These are phyloP conservation scores for Cynaeus angustus DNA, from an alignment of 2,888 invertebrate genomes.

Conservation along the genomic window DNA sequence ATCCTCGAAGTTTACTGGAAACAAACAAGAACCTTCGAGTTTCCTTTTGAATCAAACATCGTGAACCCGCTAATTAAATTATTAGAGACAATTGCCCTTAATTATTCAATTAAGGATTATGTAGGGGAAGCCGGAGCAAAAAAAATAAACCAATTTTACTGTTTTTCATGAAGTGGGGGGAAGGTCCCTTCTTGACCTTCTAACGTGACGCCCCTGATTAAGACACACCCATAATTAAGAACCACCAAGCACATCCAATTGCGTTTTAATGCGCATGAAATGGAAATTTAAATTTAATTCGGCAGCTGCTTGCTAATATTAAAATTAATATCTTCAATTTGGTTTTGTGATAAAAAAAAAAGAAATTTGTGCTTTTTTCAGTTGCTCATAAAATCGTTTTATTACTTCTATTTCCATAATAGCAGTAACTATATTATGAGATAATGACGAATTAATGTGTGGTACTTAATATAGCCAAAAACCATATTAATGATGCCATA, in stretches of 20 bases:
- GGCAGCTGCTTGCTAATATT: too few species aligned
- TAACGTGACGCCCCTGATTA: slow-evolving; percentile 33
- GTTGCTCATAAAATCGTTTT: slow-evolving; percentile 23
- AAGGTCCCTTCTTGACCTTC: slow-evolving; percentile 32
- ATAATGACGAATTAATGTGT: slow-evolving; percentile 8
- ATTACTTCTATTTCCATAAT: slow-evolving; percentile 21
- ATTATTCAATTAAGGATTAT: slow-evolving; percentile 13
- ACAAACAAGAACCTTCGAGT: too few species aligned
- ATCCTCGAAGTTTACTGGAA: too few species aligned
- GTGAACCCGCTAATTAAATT: slow-evolving; percentile 5
- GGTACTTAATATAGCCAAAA: slow-evolving; percentile 20
- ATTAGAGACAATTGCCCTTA: slow-evolving; percentile 10
- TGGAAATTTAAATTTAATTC: slow-evolving; percentile 15
- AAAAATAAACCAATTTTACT: slow-evolving; percentile 7
- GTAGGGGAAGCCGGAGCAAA: slow-evolving; percentile 7
- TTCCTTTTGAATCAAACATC: too few species aligned
- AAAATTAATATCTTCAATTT: too few species aligned
- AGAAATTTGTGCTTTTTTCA: slow-evolving; percentile 10
- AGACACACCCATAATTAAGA: slow-evolving; percentile 41
- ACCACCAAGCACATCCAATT: slow-evolving; percentile 33
- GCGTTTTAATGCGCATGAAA: slow-evolving; percentile 24
- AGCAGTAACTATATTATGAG: neutral
- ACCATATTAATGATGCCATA: neutral
- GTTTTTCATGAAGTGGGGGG: slow-evolving; percentile 14
- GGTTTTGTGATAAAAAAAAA: neutral